A percentile compares a stretch with the other conserved stretches of the same genome.
These are phyloP conservation scores for Gymnogyps californianus DNA, from an alignment of 2,113 vertebrate genomes.

Conservation along the genomic window DNA sequence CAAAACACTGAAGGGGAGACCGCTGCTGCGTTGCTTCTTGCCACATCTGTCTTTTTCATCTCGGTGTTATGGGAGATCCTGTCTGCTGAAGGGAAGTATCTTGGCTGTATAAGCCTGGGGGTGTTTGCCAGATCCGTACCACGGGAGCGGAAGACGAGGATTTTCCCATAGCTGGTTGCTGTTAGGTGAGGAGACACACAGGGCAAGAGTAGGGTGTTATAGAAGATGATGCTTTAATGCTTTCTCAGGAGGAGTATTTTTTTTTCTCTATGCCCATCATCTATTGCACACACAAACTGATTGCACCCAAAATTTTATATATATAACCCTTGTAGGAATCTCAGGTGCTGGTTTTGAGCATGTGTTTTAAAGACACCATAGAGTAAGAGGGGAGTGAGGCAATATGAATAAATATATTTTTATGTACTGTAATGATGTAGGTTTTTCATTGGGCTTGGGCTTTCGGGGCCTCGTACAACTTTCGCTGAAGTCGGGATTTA, in stretches of 20 bases:
- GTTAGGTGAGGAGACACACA: fast-evolving
- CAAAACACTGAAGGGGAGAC: neutral
- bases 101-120: neutral
- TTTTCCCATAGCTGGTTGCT: neutral
- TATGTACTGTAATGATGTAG: neutral
- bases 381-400: neutral
- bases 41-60: neutral
- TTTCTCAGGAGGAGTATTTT: neutral
- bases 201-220: fast-evolving
- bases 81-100: neutral
- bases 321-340: neutral
- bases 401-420: neutral
- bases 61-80: neutral
- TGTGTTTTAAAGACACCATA: neutral
- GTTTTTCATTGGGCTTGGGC: neutral
- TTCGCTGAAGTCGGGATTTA: neutral
- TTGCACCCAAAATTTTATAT: neutral
- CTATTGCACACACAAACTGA: neutral
- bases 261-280: neutral
- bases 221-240: neutral
- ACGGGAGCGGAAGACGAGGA: neutral
- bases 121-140: neutral
- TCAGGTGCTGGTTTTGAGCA: neutral
- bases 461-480: neutral
- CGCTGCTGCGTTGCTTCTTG: neutral